Base-by-base conservation (phyloP, 2,797 vertebrate genomes). In the Falco columbarius region DNA sequence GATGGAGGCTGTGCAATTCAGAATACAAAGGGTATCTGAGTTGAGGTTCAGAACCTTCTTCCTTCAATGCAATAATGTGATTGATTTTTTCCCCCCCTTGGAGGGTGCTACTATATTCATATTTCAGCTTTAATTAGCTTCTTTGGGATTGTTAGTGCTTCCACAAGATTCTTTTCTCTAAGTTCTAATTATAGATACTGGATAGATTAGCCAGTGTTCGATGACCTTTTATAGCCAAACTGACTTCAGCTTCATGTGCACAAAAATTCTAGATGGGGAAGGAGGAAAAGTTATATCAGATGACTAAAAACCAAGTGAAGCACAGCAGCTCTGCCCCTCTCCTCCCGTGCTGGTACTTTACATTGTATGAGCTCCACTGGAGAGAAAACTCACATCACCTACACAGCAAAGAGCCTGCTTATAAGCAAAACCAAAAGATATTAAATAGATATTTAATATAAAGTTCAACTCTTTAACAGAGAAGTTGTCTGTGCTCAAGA, bases 101-200 rank as follows among this genome's bases (percentile, higher is more conserved):
- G 9, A 56, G 63, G 30, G 1, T 46, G 36, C 74, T 91, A 49
- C 59, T 77, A 36, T 34, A 65, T 61, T 81, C 19, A 47, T 86
- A 81, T 68, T 88, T 95, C 87, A 75, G 58, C 27, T 93, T 93
- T 93, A 95, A 86, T 89, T 93, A 94, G 77, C 80, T 95, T 93
- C 75, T 93, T 68, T 24, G 55, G 46, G 27, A 81, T 9, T 82
- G 46, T 40, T 61, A 74, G 10, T 42, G 70, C 58, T 88, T 95
- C 56, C 2, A 1, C 30, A 54, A 72, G 49, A 90, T 61, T 66
- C 32, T 36, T 58, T 82, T 72, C 76, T 85, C 55, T 80, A 58
- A 62, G 2, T 68, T 81, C 86, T 95, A 95, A 86, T 90, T 94
- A 72, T 32, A 86, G 51, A 42, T 55, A 29, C 34, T 18, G 32